These are phyloP conservation scores for Oscheius myriophilus DNA, from an alignment of 2,888 invertebrate species.

Conservation along the genomic window DNA sequence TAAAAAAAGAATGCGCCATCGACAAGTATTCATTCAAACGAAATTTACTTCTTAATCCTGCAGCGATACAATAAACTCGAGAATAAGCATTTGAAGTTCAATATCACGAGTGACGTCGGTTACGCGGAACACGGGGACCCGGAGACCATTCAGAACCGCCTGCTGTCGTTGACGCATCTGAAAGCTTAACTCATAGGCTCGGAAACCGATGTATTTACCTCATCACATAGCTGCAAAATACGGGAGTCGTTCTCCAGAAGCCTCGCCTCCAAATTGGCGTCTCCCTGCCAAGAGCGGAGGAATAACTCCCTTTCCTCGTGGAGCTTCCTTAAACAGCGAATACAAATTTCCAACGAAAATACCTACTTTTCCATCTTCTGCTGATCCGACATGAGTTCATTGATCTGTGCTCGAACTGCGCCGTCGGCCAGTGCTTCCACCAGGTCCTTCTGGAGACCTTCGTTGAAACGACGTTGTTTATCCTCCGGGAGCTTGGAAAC, in stretches of 20 bases:
- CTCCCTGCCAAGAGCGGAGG: constrained; percentile 25
- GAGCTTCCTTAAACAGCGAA: constrained; percentile 22
- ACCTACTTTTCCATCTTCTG: constrained; percentile 33
- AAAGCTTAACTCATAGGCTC: constrained; percentile 16
- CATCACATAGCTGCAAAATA: constrained; percentile 22
- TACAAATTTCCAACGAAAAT: not conserved
- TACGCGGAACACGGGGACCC: constrained; percentile 33
- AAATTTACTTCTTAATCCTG: too few species aligned
- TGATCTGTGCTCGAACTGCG: constrained; percentile 13
- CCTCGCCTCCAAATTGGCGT: constrained; percentile 32
- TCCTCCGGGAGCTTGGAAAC: constrained; percentile 22
- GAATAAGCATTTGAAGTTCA: constrained; percentile 36
- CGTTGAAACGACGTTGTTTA: constrained; percentile 32
- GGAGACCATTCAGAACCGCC: constrained; percentile 20
- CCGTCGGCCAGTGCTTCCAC: constrained; percentile 23
- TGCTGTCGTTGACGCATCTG: constrained; percentile 32
- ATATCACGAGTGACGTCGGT: constrained; percentile 34
- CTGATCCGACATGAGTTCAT: constrained; percentile 30
- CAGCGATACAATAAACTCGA: constrained; percentile 30
- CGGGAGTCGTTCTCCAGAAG: constrained; percentile 27
- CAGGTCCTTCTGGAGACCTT: constrained; percentile 32
- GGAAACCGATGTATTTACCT: too few species aligned
- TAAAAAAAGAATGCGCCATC: too few species aligned
- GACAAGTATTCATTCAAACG: too few species aligned
- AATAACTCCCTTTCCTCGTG: constrained; percentile 24